Evolutionary conservation across 2,888 invertebrate genomes (phyloP).

Genomic region (Lasioglossum malachurum): DNA sequence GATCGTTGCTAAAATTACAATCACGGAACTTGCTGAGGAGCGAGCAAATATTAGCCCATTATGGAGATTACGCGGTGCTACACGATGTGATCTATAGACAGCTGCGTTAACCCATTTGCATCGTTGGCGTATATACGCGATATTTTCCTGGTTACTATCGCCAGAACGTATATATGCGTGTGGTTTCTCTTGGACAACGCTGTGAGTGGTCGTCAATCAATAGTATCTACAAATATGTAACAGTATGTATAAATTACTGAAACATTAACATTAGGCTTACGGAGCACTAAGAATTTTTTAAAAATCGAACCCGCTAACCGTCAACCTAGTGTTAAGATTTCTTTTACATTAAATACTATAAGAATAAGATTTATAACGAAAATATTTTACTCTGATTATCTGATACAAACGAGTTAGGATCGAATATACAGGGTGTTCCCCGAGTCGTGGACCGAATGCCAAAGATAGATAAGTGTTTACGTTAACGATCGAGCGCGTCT

Average conservation of each 20-base stretch:
- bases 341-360: not conserved
- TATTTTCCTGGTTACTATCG: not conserved
- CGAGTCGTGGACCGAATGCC: not conserved
- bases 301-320: no score
- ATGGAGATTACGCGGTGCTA: constrained; percentile 6
- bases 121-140: not conserved
- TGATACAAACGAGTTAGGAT: not conserved
- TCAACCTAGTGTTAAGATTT: not conserved
- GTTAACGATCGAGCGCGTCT: constrained; percentile 1
- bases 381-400: not conserved
- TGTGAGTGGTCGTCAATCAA: not conserved
- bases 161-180: not conserved
- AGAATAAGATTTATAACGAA: not conserved
- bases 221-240: not conserved
- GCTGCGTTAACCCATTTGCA: constrained; percentile 4
- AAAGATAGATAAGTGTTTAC: constrained; percentile 10
- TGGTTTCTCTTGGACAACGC: not conserved
- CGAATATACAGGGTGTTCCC: constrained; percentile 17
- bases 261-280: not conserved
- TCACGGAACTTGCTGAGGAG: constrained; percentile 20
- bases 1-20: constrained; percentile 63
- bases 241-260: not conserved
- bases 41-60: constrained; percentile 32
- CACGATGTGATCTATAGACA: constrained; percentile 15
- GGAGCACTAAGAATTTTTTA: not conserved